Evolutionary conservation across 2,113 vertebrate genomes (phyloP).

Genomic region (Heterocephalus glaber): DNA sequence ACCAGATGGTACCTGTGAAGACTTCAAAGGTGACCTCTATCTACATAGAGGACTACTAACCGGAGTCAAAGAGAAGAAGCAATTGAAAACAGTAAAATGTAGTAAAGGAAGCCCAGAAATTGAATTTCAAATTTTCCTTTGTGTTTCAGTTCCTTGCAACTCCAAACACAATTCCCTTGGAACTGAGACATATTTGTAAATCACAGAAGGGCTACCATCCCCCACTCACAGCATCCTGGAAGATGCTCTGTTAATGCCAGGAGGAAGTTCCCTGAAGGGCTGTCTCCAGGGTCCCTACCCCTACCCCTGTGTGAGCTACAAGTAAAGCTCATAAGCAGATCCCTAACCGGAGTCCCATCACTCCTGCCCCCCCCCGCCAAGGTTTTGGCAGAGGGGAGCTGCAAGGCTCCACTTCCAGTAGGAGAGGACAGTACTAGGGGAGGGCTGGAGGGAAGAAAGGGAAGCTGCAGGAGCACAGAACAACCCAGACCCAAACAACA

Average conservation of each 20-base stretch:
- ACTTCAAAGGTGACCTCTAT: no score
- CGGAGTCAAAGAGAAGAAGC: neutral
- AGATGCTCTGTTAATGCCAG: no score
- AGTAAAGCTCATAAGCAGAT: neutral
- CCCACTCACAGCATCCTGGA: fast-evolving
- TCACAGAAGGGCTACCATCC: no score
- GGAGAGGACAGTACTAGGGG: neutral
- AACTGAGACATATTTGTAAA: no score
- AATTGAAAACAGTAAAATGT: neutral
- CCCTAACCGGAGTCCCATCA: neutral
- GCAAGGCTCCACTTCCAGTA: fast-evolving
- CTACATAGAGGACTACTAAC: fast-evolving
- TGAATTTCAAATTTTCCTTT: neutral
- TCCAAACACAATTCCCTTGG: no score
- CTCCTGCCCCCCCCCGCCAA: neutral
- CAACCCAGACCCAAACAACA: fast-evolving
- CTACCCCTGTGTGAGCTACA: neutral
- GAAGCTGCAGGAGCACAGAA: neutral
- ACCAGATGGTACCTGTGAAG: fast-evolving
- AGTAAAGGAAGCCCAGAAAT: neutral
- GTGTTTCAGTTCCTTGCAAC: neutral
- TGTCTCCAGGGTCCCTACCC: neutral
- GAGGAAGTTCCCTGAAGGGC: neutral
- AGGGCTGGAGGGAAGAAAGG: neutral
- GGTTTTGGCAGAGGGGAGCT: neutral